These are phyloP conservation scores for Periparus ater DNA, from an alignment of 2,797 vertebrate species.

Conservation along the genomic window DNA sequence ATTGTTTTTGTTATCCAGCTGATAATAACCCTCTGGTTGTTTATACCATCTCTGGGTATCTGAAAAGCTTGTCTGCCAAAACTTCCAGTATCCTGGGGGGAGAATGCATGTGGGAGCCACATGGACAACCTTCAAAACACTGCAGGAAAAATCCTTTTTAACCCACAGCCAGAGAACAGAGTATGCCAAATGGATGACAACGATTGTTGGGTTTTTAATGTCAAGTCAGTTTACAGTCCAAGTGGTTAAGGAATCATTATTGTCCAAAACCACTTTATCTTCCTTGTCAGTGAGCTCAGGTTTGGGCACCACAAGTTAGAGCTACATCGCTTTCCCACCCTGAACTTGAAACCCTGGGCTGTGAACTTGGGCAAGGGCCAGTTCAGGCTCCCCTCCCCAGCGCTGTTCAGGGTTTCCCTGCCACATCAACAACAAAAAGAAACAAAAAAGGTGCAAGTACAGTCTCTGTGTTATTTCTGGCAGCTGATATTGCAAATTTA, in stretches of 20 bases:
- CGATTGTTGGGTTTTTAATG: not conserved
- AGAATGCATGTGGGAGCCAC: not conserved
- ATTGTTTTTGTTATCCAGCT: not conserved
- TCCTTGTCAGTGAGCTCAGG: not conserved
- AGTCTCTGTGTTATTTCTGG: conserved; percentile 18
- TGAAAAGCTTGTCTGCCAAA: not conserved
- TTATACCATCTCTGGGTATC: not conserved
- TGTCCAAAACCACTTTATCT: not conserved
- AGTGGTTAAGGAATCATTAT: not conserved
- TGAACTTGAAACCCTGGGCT: not conserved
- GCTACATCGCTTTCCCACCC: not conserved
- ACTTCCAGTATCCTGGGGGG: not conserved
- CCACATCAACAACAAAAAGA: conserved; percentile 27
- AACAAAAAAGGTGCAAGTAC: not conserved
- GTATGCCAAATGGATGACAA: not conserved
- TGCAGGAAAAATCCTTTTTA: not conserved
- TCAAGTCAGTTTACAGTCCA: not conserved
- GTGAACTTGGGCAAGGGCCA: not conserved
- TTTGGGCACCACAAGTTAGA: not conserved
- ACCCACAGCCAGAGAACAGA: not conserved
- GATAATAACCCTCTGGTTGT: not conserved
- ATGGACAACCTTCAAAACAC: not conserved
- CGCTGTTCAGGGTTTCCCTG: not conserved
- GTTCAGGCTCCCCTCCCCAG: not conserved
- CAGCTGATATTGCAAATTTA: not conserved